Evolutionary conservation across 2,113 vertebrate species (phyloP), one percentile per base, ranked within the genome.

Genomic region (Siphamia tubifer): DNA sequence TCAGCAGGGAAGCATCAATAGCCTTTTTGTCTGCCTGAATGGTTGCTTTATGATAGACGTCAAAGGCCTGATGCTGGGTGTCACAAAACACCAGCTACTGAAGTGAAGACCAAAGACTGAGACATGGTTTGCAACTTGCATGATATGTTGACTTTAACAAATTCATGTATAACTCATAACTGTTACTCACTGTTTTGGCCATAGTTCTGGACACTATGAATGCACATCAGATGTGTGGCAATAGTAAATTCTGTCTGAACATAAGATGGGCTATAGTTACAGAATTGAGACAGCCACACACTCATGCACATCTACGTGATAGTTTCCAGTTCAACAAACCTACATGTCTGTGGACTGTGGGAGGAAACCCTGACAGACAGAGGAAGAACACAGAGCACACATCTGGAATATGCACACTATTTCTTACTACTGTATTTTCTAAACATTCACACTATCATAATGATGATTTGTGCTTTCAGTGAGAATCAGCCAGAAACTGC

Each of bases 1-100:
- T 76, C 60, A 71, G 32, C 24, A 32, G 63, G 47, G 32, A 63
- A 43, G 47, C 49, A 70, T 70, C 74, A 87, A 83, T 70, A 39
- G 74, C 31, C 53, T 56, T 82, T 81, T 58, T 87, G 66, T 86
- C n/a, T 15, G 28, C 3, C 35, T 87, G 58, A 89, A 89, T 82
- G 68, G 68, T 16, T 31, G 54, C 81, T 69, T 82, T 83, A 75
- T 82, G 68, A 73, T 30, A 28, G 40, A 42, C 8, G 68, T 77
- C 78, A 83, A 79, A 68, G 65, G 11, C 54, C 47, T 4, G 54
- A 64, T 2, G 38, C 31, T 35, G 65, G 77, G 52, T 82, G 71
- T 84, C 74, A 72, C 74, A 81, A 78, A 80, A 56, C 8, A 12
- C 13, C n/a, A 31, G 52, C 68, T 30, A 69, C n/a, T 74, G 61